Evolutionary conservation across 2,113 vertebrate genomes (phyloP), one percentile per base, ranked within the genome.

Genomic region (Hylia prasina): DNA sequence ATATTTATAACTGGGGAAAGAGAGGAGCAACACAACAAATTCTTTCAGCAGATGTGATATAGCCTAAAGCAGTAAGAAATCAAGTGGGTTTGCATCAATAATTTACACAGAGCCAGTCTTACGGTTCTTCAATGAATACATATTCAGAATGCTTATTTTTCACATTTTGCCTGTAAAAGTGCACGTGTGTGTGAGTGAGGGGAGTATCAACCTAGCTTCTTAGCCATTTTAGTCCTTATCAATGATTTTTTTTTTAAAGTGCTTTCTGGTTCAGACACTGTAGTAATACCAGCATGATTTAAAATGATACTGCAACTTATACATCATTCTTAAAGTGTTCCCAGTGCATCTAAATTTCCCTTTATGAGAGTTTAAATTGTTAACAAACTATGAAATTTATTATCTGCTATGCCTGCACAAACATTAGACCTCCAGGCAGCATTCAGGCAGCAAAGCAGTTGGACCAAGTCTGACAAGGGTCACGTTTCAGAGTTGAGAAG

Each of bases 401-500:
- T 83, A 84, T 79, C 90, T 89, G 69, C 64, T 93, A 50, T 18
- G 58, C 58, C 75, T 60, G 51, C 64, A 79, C 76, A 91, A 92
- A 84, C 69, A 88, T 71, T 15, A 61, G 87, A 61, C 76, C 39
- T 15, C 75, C 51, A 39, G 79, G 83, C 83, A 84, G 72, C 45
- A 90, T 15, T 72, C 51, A 39, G 79, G 83, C 83, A 84, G 72
- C 45, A 90, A 63, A 82, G 72, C 69, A 84, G 75, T 14, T 73
- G 92, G 92, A 91, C 69, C 0, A 6, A 80, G 87, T n/a, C 87
- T 90, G 94, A 92, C 28, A 63, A 73, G 81, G 94, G 93, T 87
- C 94, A 87, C 17, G 30, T 95, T 95, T 92, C 94, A 93, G 75
- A 93, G 81, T 24, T 66, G 73, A 94, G 94, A 98, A 95, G 96